These are phyloP conservation scores for Polypterus bichir DNA, from an alignment of 2,113 vertebrate genomes.

Conservation along the genomic window DNA sequence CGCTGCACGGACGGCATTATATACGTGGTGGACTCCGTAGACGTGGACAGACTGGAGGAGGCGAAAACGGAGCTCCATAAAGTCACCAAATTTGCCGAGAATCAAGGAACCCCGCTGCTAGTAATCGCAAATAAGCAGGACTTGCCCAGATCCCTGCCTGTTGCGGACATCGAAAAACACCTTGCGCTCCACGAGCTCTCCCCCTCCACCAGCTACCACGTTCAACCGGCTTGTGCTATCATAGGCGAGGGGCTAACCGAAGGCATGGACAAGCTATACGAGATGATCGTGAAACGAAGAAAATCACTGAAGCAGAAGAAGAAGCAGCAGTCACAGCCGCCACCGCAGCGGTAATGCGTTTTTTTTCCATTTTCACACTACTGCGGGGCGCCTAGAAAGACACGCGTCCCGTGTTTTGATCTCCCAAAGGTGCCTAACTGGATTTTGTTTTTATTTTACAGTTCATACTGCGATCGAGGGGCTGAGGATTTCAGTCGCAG, in stretches of 20 bases:
- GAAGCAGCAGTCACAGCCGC: slow-evolving; percentile 61
- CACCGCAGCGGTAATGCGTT: neutral
- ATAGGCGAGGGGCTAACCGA: slow-evolving; percentile 92
- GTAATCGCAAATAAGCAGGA: slow-evolving; percentile 98
- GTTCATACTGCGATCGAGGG: no score
- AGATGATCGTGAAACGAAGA: slow-evolving; percentile 88
- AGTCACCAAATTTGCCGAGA: slow-evolving; percentile 91
- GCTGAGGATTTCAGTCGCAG: no score
- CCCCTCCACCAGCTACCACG: slow-evolving; percentile 80
- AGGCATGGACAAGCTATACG: slow-evolving; percentile 94
- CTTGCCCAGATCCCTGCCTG: slow-evolving; percentile 78
- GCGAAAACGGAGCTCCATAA: slow-evolving; percentile 90
- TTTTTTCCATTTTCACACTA: no score
- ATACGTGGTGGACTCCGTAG: slow-evolving; percentile 94
- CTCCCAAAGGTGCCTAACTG: no score
- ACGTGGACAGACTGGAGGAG: slow-evolving; percentile 85
- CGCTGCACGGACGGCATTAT: slow-evolving; percentile 94
- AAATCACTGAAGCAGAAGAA: slow-evolving; percentile 89
- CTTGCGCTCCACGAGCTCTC: slow-evolving; percentile 82
- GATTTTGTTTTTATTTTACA: no score
- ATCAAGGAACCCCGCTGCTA: slow-evolving; percentile 86
- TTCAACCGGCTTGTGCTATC: slow-evolving; percentile 91
- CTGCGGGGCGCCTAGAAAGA: no score
- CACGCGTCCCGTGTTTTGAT: no score
- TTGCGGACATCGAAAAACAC: slow-evolving; percentile 88